Percentiles rank a stretch among this genome's conserved stretches.
Evolutionary conservation across 2,888 invertebrate genomes (phyloP).

Genomic region (Leucophenga montana): DNA sequence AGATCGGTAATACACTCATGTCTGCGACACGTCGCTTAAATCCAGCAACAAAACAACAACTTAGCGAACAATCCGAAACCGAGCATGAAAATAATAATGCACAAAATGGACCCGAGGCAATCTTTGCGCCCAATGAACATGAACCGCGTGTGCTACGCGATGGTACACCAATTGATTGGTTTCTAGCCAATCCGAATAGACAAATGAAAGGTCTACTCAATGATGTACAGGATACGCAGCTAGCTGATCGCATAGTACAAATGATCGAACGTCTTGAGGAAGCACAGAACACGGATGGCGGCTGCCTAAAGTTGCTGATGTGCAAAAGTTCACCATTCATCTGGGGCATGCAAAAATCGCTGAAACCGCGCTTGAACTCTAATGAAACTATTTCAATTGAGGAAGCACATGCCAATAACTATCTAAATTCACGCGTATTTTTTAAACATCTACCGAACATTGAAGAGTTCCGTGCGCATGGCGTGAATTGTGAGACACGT

Average conservation of each 20-base stretch:
- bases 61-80: slow-evolving; percentile 26
- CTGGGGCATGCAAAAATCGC: slow-evolving; percentile 82
- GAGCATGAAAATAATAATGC: slow-evolving; percentile 21
- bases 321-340: slow-evolving; percentile 87
- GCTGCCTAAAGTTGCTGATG: slow-evolving; percentile 81
- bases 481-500: slow-evolving; percentile 78
- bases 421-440: slow-evolving; percentile 71
- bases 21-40: slow-evolving; percentile 43
- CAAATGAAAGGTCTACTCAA: slow-evolving; percentile 75
- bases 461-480: slow-evolving; percentile 77
- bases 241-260: slow-evolving; percentile 78
- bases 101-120: slow-evolving; percentile 56
- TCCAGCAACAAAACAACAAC: slow-evolving; percentile 10
- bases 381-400: slow-evolving; percentile 51
- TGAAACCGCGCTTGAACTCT: slow-evolving; percentile 66
- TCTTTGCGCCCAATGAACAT: slow-evolving; percentile 54
- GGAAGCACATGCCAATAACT: slow-evolving; percentile 31
- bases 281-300: slow-evolving; percentile 77
- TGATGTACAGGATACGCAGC: slow-evolving; percentile 77
- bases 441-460: slow-evolving; percentile 79
- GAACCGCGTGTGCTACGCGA: slow-evolving; percentile 59
- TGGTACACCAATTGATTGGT: slow-evolving; percentile 77
- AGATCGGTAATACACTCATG: slow-evolving; percentile 68
- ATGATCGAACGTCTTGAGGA: slow-evolving; percentile 76
- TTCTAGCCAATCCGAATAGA: slow-evolving; percentile 78